A percentile compares a stretch with the other conserved stretches of the same genome.
Evolutionary conservation across 2,797 vertebrate species (phyloP).

Genomic region (Simalia tracyae): DNA sequence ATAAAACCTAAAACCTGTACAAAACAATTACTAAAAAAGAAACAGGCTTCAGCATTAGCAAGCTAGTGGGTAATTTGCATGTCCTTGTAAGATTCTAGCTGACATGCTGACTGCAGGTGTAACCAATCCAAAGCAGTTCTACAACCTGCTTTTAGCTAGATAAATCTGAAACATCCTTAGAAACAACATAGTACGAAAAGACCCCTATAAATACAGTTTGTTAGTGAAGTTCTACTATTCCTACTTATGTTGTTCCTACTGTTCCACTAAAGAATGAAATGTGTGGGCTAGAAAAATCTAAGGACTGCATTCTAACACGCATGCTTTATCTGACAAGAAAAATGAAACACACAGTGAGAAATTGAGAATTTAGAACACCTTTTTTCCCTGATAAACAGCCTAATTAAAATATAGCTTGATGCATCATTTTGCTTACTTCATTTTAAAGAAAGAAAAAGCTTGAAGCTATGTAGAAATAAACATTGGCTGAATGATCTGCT

Average conservation of each 20-base stretch:
- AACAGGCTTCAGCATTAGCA: neutral
- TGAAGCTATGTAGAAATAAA: slow-evolving; percentile 30
- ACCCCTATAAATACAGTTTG: neutral
- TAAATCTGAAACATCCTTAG: neutral
- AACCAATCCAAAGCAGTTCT: neutral
- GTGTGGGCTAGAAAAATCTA: slow-evolving; percentile 44
- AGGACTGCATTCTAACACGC: slow-evolving; percentile 41
- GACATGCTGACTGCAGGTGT: slow-evolving; percentile 20
- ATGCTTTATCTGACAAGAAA: neutral
- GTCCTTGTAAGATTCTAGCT: slow-evolving; percentile 8
- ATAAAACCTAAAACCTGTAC: neutral
- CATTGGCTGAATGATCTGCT: slow-evolving; percentile 38
- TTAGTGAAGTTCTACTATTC: slow-evolving; percentile 33
- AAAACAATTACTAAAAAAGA: too few species aligned
- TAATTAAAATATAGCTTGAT: neutral
- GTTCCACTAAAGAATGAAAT: slow-evolving; percentile 46
- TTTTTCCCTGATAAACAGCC: neutral
- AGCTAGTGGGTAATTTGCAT: slow-evolving; percentile 1
- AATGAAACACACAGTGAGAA: neutral
- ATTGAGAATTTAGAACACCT: neutral
- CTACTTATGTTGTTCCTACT: slow-evolving; percentile 33
- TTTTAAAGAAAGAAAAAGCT: slow-evolving; percentile 6
- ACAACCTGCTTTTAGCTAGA: neutral
- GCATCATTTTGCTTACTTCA: neutral
- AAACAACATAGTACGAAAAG: neutral